phyloP scores from a whole-genome alignment of 2,888 invertebrate species.

The Dicyrtoma fusca region DNA sequence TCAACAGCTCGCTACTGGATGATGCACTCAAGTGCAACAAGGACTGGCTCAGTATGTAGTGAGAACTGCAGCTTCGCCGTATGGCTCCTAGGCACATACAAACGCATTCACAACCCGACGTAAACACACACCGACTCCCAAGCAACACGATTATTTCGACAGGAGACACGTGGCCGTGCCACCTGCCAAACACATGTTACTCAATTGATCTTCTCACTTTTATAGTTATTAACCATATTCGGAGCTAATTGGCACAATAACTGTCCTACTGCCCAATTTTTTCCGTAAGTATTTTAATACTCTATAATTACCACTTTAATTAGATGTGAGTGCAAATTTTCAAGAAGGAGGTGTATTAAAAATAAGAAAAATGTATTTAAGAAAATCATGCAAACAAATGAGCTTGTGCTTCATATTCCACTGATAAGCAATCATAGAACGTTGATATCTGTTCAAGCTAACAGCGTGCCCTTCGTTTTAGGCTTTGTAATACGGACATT shows the following conservation, averaged over 20 bases:
- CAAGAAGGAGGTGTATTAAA: too few relatives aligned
- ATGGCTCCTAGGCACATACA: constrained; percentile 19
- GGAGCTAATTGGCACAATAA: constrained; percentile 43
- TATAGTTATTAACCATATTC: constrained; percentile 42
- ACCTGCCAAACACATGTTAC: constrained; percentile 57
- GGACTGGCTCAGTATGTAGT: constrained; percentile 4
- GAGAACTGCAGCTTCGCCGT: constrained; percentile 10
- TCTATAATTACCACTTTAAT: too few relatives aligned
- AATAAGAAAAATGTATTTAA: too few relatives aligned
- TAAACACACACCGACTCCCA: constrained; percentile 6
- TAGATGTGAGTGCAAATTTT: too few relatives aligned
- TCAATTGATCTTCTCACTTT: constrained; percentile 41
- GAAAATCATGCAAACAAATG: too few relatives aligned
- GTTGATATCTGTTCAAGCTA: too few relatives aligned
- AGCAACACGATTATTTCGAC: constrained; percentile 33
- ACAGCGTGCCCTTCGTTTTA: too few relatives aligned
- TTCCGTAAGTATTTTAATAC: too few relatives aligned
- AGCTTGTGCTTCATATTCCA: too few relatives aligned
- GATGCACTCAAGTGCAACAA: constrained; percentile 36
- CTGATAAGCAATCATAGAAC: too few relatives aligned
- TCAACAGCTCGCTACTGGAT: not conserved
- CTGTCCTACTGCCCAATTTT: constrained; percentile 33
- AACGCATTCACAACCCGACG: not conserved
- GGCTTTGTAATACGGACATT: too few relatives aligned
- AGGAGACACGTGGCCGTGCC: constrained; percentile 56